A percentile compares a stretch with the other conserved stretches of the same genome.
Evolutionary conservation across 2,113 vertebrate genomes (phyloP).

Genomic region (Mobula birostris): DNA sequence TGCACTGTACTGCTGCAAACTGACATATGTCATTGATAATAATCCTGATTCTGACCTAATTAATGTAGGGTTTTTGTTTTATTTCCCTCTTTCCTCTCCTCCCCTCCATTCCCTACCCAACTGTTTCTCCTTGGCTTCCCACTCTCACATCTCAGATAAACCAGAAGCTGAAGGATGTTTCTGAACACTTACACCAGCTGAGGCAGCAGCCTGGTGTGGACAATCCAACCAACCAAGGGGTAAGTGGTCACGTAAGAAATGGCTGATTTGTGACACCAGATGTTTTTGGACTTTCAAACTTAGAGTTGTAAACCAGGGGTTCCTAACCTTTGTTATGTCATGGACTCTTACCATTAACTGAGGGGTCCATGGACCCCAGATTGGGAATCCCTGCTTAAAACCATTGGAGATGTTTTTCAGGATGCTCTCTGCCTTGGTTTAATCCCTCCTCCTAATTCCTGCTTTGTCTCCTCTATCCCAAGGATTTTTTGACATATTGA

Average conservation of each 20-base stretch:
- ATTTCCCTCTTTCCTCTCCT: no score
- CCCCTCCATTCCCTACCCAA: background rate
- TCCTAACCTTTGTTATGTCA: no score
- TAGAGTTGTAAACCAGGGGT: background rate
- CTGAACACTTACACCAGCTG: conserved; percentile 58
- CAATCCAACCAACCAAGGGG: conserved; percentile 63
- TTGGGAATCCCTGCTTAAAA: background rate
- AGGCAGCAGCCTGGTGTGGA: conserved; percentile 51
- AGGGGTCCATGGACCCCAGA: no score
- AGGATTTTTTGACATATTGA: background rate
- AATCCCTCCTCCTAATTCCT: background rate
- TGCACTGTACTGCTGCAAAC: no score
- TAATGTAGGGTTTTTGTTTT: no score
- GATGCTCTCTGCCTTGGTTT: background rate
- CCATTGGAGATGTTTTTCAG: background rate
- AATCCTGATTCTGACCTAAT: no score
- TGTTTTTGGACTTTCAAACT: background rate
- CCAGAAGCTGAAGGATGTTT: conserved; percentile 62
- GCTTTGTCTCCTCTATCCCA: background rate
- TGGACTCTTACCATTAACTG: no score
- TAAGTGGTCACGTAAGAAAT: conserved; percentile 49
- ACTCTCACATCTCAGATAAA: conserved; percentile 57
- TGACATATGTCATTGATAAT: no score
- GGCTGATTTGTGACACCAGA: conserved; percentile 20
- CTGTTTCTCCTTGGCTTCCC: background rate